Evolutionary conservation across 2,888 invertebrate genomes (phyloP).

Genomic region (Dorcus hopei): DNA sequence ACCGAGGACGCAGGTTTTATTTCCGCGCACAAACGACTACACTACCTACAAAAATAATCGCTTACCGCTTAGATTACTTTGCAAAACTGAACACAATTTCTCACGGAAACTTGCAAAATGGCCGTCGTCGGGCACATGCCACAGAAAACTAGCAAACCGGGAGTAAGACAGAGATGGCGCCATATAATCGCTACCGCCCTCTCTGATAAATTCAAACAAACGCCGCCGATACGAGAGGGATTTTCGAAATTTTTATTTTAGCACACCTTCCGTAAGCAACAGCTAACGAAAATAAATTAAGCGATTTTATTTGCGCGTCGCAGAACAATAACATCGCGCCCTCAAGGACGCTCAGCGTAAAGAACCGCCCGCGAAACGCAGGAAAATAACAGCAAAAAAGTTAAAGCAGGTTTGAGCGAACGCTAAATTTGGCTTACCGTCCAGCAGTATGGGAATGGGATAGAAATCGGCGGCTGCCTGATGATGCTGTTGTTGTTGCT

Average conservation of each 20-base stretch:
- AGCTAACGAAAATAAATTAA: background rate
- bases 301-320: background rate
- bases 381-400: conserved; percentile 2
- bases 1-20: conserved; percentile 16
- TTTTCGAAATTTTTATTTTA: conserved; percentile 10
- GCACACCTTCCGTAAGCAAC: background rate
- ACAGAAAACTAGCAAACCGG: conserved; percentile 57
- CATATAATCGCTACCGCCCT: conserved; percentile 34
- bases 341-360: background rate
- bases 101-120: conserved; percentile 66
- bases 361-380: background rate
- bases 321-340: background rate
- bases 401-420: conserved; percentile 7
- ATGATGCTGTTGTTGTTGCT: background rate
- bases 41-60: conserved; percentile 32
- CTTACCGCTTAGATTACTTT: conserved; percentile 61
- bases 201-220: conserved; percentile 25
- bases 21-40: conserved; percentile 16
- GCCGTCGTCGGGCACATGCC: conserved; percentile 68
- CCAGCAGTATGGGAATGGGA: conserved; percentile 30
- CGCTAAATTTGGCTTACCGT: conserved; percentile 30
- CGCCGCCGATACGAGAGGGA: conserved; percentile 18
- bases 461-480: conserved; percentile 28
- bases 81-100: conserved; percentile 61
- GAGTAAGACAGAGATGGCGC: conserved; percentile 44